Evolutionary conservation across 2,113 vertebrate genomes (phyloP).

Genomic region (Carassius gibelio): DNA sequence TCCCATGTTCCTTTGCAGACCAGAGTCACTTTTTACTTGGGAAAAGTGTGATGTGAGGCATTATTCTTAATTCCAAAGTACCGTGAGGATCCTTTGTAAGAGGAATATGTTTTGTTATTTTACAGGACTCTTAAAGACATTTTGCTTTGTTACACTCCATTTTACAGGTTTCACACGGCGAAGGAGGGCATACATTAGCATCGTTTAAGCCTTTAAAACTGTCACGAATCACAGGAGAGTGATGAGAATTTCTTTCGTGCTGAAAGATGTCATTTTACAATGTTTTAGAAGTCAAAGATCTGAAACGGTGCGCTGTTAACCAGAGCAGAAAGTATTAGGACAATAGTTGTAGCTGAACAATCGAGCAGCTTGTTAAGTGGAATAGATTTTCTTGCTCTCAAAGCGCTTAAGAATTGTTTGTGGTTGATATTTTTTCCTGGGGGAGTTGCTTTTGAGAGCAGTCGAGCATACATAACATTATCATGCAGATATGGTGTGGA

Average conservation of each 20-base stretch:
- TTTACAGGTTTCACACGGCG: constrained; percentile 83
- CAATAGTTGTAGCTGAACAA: no score
- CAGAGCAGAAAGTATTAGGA: no score
- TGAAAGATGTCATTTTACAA: no score
- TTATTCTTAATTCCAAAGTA: constrained; percentile 86
- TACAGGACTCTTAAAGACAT: constrained; percentile 84
- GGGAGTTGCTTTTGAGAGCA: constrained; percentile 87
- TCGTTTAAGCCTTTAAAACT: no score
- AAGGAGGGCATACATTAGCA: constrained; percentile 72
- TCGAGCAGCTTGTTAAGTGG: no score
- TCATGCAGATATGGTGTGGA: constrained; percentile 21
- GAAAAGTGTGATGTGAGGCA: constrained; percentile 64
- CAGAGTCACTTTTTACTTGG: constrained; percentile 41
- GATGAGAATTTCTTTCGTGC: no score
- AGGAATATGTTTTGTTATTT: constrained; percentile 90
- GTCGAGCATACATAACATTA: constrained; percentile 70
- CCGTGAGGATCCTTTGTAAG: constrained; percentile 82
- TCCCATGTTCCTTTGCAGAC: constrained; percentile 39
- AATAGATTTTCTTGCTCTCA: constrained; percentile 42
- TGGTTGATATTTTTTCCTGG: constrained; percentile 80
- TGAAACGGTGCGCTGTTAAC: no score
- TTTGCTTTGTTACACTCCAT: constrained; percentile 87
- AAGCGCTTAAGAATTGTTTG: constrained; percentile 88
- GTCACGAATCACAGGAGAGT: no score
- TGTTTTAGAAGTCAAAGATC: no score